A percentile compares a stretch with the other conserved stretches of the same genome.
These are phyloP conservation scores for Mayetiola destructor DNA, from an alignment of 2,888 invertebrate species.

Conservation along the genomic window DNA sequence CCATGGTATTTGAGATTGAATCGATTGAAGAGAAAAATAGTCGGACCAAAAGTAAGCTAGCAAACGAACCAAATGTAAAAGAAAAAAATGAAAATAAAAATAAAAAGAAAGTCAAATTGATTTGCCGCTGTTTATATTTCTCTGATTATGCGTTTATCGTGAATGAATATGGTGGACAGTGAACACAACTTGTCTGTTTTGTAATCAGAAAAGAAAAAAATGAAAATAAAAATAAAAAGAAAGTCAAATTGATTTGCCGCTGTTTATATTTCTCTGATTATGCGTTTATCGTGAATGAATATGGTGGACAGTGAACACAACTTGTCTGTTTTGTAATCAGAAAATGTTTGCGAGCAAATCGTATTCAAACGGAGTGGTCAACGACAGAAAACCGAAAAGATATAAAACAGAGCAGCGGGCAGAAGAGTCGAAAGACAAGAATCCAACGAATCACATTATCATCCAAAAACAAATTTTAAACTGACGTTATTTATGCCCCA, in stretches of 20 bases:
- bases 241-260: not conserved
- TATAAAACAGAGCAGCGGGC: too few species aligned
- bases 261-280: not conserved
- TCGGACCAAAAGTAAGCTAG: not conserved
- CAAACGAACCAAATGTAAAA: not conserved
- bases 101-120: not conserved
- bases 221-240: not conserved
- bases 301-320: not conserved
- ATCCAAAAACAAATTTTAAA: too few species aligned
- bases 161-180: not conserved
- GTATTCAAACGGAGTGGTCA: too few species aligned
- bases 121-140: not conserved
- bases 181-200: too few species aligned
- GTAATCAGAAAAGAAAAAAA: not conserved
- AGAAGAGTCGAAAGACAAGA: too few species aligned
- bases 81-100: not conserved
- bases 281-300: not conserved
- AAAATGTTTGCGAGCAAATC: too few species aligned
- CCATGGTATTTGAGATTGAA: too few species aligned
- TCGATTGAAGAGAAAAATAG: too few species aligned
- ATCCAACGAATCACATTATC: too few species aligned
- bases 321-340: too few species aligned
- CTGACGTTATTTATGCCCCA: too few species aligned
- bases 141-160: not conserved
- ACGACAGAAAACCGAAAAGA: too few species aligned